Percentiles rank a stretch among this genome's conserved stretches.
Evolutionary conservation across 2,797 vertebrate genomes (phyloP).

Genomic region (Tachyglossus aculeatus): DNA sequence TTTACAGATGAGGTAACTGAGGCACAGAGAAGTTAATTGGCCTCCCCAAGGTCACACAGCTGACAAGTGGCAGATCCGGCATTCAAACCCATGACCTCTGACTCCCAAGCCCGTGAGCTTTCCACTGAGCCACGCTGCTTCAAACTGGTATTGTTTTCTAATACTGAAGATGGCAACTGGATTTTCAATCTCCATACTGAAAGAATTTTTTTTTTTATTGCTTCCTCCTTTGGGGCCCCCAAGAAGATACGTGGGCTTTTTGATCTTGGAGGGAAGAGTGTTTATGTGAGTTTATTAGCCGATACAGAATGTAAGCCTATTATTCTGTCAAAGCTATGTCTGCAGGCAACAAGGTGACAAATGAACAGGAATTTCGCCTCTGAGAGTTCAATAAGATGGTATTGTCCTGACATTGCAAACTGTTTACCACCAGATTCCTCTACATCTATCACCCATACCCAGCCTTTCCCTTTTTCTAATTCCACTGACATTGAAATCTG

Average conservation of each 20-base stretch:
- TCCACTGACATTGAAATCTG: slow-evolving; percentile 74
- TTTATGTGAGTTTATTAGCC: slow-evolving; percentile 41
- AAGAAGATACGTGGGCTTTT: slow-evolving; percentile 6
- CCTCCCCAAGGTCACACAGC: no score
- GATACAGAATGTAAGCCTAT: slow-evolving; percentile 53
- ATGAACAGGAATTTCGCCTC: slow-evolving; percentile 65
- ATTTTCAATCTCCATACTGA: not conserved
- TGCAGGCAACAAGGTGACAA: slow-evolving; percentile 67
- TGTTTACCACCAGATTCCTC: slow-evolving; percentile 75
- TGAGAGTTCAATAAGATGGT: slow-evolving; percentile 68
- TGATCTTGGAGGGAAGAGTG: slow-evolving; percentile 19
- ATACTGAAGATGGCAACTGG: not conserved
- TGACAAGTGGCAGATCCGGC: no score
- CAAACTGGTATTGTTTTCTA: not conserved
- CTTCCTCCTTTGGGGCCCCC: not conserved
- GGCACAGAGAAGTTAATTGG: no score
- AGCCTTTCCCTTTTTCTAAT: slow-evolving; percentile 65
- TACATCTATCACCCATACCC: slow-evolving; percentile 71
- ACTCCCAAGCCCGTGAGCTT: no score
- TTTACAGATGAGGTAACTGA: no score
- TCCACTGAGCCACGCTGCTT: no score
- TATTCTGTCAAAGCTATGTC: slow-evolving; percentile 54
- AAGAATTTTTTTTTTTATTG: not conserved
- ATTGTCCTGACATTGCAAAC: slow-evolving; percentile 69
- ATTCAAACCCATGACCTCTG: no score